A percentile compares a stretch with the other conserved stretches of the same genome.
These are phyloP conservation scores for Apolygus lucorum DNA, from an alignment of 1,140 invertebrate species.

Conservation along the genomic window DNA sequence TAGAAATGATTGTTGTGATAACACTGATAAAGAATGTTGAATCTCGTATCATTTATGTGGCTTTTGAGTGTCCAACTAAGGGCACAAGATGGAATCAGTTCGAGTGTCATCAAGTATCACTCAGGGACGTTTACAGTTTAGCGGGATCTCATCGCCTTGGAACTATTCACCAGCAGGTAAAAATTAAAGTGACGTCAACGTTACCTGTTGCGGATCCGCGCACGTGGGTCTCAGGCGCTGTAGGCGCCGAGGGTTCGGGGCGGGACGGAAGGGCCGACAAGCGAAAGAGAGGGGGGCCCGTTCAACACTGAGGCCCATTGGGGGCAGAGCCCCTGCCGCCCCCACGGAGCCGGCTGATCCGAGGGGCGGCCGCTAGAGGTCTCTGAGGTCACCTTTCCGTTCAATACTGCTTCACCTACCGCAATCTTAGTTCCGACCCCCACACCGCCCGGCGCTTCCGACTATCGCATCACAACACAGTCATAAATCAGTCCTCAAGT, in stretches of 20 bases:
- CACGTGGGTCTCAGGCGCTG: not conserved
- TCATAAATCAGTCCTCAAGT: not conserved
- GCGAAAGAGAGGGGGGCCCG: slow-evolving; percentile 5
- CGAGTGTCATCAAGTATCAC: too few species aligned
- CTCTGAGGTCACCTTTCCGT: not conserved
- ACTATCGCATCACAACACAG: not conserved
- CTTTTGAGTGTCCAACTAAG: too few species aligned
- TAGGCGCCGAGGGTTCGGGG: not conserved
- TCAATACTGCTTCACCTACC: slow-evolving; percentile 2
- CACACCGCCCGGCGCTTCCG: too few species aligned
- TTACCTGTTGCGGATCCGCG: slow-evolving; percentile 3
- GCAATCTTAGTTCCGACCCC: not conserved
- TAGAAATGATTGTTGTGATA: too few species aligned
- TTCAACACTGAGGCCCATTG: not conserved
- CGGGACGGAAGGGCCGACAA: not conserved
- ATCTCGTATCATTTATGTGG: too few species aligned
- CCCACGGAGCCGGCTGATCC: not conserved
- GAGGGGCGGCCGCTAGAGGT: not conserved
- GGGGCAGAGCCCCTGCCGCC: not conserved
- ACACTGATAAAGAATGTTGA: too few species aligned
- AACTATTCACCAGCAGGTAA: not conserved
- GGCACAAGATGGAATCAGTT: too few species aligned
- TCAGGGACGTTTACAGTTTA: too few species aligned
- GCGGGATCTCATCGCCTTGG: not conserved
- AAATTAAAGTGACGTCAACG: not conserved